These are phyloP conservation scores for Pteropus alecto DNA, from an alignment of 2,113 vertebrate species.

Conservation along the genomic window DNA sequence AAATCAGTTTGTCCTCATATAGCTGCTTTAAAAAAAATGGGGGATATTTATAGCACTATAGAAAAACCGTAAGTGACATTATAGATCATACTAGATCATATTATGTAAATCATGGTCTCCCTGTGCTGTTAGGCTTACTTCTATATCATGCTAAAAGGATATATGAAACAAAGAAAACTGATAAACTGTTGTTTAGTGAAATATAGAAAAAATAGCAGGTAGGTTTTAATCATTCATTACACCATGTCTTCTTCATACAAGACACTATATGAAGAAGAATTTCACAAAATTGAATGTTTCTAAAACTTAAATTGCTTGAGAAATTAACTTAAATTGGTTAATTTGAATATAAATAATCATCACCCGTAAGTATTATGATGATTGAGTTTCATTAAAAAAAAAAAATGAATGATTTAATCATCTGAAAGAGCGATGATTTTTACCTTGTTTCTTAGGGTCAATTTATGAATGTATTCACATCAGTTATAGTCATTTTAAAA, in stretches of 20 bases:
- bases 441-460: not conserved
- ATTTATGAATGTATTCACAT: not conserved
- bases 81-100: not conserved
- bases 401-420: not conserved
- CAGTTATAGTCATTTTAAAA: not conserved
- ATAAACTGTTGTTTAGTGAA: not conserved
- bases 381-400: not conserved
- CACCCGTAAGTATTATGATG: not conserved
- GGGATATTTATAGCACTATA: not conserved
- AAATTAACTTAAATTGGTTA: not conserved
- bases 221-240: not conserved
- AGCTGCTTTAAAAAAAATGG: not conserved
- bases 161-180: not conserved
- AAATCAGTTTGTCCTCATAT: not conserved
- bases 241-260: not conserved
- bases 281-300: not conserved
- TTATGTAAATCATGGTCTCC: not conserved
- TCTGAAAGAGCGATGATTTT: not conserved
- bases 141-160: not conserved
- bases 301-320: not conserved
- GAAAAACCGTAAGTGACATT: not conserved
- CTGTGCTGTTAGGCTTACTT: not conserved
- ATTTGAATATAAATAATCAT: not conserved
- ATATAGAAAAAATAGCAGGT: not conserved
- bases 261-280: not conserved